Conservation (phyloP, 1,140 invertebrate genomes). For the Atta colombica region DNA sequence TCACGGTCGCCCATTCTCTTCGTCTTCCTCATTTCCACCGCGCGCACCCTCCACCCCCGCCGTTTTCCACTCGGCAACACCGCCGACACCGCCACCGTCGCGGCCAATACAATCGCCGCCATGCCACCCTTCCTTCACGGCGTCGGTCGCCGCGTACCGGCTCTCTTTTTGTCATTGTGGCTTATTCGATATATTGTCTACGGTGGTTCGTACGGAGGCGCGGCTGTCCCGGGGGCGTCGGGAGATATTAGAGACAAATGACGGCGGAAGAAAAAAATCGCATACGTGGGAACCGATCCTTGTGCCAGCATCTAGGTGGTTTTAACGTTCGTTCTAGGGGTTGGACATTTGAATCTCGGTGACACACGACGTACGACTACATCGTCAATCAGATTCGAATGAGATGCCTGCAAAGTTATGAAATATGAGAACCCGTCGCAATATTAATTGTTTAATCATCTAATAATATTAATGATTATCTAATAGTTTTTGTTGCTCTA, state of each 20-base stretch:
- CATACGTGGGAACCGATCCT: constrained; percentile 79
- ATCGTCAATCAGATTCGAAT: constrained; percentile 23
- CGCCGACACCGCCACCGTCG: constrained; percentile 64
- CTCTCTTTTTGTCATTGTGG: constrained; percentile 85
- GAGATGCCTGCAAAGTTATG: background rate
- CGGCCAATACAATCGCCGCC: constrained; percentile 64
- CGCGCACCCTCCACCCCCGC: constrained; percentile 50
- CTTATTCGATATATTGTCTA: constrained; percentile 85
- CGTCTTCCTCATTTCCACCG: constrained; percentile 62
- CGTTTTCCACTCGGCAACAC: constrained; percentile 69
- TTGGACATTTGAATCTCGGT: constrained; percentile 41
- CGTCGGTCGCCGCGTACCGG: constrained; percentile 69
- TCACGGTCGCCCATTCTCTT: constrained; percentile 55
- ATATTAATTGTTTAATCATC: constrained; percentile 17
- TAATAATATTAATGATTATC: constrained; percentile 6
- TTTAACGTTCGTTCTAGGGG: constrained; percentile 24
- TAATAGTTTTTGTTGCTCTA: background rate
- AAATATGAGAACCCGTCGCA: background rate
- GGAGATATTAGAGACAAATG: constrained; percentile 87
- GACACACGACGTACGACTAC: constrained; percentile 33
- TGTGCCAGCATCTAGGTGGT: constrained; percentile 45
- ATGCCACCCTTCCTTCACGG: constrained; percentile 73
- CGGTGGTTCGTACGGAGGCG: constrained; percentile 72
- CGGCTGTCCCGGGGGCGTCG: constrained; percentile 72
- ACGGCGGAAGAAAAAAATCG: constrained; percentile 84